Evolutionary conservation across 2,888 invertebrate genomes (phyloP), one percentile per base, ranked within the genome.

Genomic region (Siphlonurus alternatus): DNA sequence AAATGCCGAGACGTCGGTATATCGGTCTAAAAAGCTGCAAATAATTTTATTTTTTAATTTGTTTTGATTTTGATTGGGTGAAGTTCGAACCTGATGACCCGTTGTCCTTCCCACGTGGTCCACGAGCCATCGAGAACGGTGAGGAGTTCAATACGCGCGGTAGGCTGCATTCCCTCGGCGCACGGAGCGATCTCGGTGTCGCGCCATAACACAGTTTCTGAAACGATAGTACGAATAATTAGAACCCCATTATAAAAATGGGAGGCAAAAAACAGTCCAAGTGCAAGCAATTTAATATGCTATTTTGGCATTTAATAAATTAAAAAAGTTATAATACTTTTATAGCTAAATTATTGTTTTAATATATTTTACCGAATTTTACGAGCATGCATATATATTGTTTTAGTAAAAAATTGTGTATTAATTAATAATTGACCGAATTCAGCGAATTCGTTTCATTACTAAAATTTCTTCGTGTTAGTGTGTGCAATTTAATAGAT

Each of bases 21-120:
- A 78, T 63, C 82, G 81, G 23, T 81, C 76, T 53, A 86, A 72
- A 73, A 79, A 79, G 23, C 85, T 85, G 68, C 56, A 73, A 72
- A 68, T 15, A 54, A 7, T 38, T 10, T 38, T 38, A 38, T 38
- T 38, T 38, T 38, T 38, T 38, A 38, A 38, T 38, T 38, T 38
- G 38, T 38, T 38, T 5, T 38, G n/a, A n/a, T n/a, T n/a, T n/a
- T n/a, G n/a, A n/a, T n/a, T n/a, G n/a, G n/a, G n/a, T n/a, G n/a
- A n/a, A n/a, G n/a, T 38, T 38, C 56, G 56, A 10, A 56, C 56
- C 56, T 22, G 22, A 56, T 56, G n/a, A 56, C n/a, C n/a, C 56
- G 7, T n/a, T 56, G 56, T 20, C 19, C 56, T 20, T 56, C 56
- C 56, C 56, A 56, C 56, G 7, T 56, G 56, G 56, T 56, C 56